Conservation (phyloP, 2,113 vertebrate genomes). For the Struthio camelus region DNA sequence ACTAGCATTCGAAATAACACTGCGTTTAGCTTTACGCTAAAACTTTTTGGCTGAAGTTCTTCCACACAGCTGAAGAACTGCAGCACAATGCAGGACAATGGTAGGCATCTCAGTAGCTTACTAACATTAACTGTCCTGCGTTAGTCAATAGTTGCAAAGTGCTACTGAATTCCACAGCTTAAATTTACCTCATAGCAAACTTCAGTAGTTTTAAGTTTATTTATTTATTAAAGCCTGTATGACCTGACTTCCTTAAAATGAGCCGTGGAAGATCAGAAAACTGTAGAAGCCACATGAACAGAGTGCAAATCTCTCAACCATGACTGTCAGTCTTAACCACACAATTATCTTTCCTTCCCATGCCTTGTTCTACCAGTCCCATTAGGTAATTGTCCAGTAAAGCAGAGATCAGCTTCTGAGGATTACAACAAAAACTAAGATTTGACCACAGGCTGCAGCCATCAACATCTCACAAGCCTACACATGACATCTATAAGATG, state of each 20-base stretch:
- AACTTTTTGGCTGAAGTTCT: background rate
- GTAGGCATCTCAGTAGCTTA: background rate
- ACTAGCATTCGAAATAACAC: background rate
- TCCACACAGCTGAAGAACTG: background rate
- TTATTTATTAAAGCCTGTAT: too few relatives aligned
- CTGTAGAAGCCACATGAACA: fast-evolving
- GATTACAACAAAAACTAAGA: background rate
- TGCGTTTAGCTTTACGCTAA: background rate
- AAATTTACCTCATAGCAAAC: background rate
- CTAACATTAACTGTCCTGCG: background rate
- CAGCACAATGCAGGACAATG: background rate
- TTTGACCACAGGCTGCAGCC: background rate
- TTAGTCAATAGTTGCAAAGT: background rate
- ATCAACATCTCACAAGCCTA: background rate
- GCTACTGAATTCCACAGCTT: background rate
- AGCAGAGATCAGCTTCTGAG: background rate
- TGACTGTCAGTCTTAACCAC: background rate
- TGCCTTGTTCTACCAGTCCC: background rate
- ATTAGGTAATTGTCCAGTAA: background rate
- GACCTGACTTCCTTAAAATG: background rate
- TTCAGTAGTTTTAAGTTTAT: too few relatives aligned
- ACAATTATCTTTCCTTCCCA: background rate
- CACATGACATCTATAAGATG: background rate
- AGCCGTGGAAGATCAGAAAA: background rate
- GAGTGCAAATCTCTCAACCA: background rate